These are phyloP conservation scores for Dendrolimus kikuchii DNA, from an alignment of 1,140 invertebrate species.

Conservation along the genomic window DNA sequence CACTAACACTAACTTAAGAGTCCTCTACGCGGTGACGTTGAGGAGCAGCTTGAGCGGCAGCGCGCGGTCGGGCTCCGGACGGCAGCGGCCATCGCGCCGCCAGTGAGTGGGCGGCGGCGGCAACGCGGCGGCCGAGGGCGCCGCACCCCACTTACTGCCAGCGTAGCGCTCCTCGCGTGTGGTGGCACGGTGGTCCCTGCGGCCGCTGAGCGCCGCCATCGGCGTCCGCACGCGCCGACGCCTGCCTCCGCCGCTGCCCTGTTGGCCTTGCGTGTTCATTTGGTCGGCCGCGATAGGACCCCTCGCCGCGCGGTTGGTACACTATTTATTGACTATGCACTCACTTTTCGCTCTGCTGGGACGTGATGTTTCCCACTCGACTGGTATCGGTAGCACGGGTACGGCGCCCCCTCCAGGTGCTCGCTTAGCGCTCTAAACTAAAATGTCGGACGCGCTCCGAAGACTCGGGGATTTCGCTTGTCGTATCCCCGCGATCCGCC, in stretches of 20 bases:
- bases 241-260: conserved; percentile 32
- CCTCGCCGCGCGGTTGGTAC: too few species aligned
- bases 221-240: conserved; percentile 25
- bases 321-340: neutral
- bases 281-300: conserved; percentile 1
- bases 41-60: conserved; percentile 57
- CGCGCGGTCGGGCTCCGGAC: conserved; percentile 52
- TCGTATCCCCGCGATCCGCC: conserved; percentile 26
- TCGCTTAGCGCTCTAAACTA: conserved; percentile 54
- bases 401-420: conserved; percentile 6
- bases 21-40: conserved; percentile 53
- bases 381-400: neutral
- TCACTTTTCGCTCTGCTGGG: neutral
- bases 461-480: conserved; percentile 27
- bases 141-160: conserved; percentile 66
- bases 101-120: conserved; percentile 66
- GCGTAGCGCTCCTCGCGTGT: conserved; percentile 53
- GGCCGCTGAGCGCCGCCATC: conserved; percentile 17
- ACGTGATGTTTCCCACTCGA: neutral
- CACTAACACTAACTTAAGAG: conserved; percentile 51
- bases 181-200: conserved; percentile 18
- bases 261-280: conserved; percentile 3
- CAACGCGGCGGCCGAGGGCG: conserved; percentile 57
- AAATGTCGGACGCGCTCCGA: conserved; percentile 25
- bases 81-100: conserved; percentile 53